Percentiles rank a stretch among this genome's conserved stretches.
phyloP scores from a whole-genome alignment of 2,888 invertebrate genomes.

The Drosophila glabriapex region DNA sequence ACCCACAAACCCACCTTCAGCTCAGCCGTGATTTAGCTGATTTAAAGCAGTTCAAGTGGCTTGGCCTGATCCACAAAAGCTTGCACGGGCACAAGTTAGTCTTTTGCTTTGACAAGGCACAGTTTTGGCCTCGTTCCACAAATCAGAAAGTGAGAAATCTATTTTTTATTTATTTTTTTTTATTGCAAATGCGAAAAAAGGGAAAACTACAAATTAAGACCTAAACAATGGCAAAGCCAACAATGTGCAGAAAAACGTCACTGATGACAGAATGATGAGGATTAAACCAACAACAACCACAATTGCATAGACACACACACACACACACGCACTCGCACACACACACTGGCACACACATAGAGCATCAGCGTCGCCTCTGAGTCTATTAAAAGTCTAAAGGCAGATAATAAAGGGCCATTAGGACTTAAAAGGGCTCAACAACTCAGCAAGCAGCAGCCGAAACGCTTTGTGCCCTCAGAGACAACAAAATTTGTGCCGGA shows the following conservation, averaged over 20 bases:
- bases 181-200: constrained; percentile 49
- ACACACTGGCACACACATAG: constrained; percentile 18
- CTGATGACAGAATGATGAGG: constrained; percentile 85
- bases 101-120: constrained; percentile 13
- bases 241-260: constrained; percentile 81
- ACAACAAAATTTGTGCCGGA: constrained; percentile 49
- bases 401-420: constrained; percentile 85
- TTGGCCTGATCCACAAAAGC: constrained; percentile 13
- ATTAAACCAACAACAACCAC: constrained; percentile 79
- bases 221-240: constrained; percentile 68
- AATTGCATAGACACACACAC: constrained; percentile 46
- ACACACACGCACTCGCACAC: constrained; percentile 22
- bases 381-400: constrained; percentile 85
- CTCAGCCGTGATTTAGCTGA: constrained; percentile 7
- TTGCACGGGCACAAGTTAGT: constrained; percentile 47
- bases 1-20: constrained; percentile 31
- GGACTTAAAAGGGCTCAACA: constrained; percentile 85
- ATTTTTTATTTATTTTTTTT: constrained; percentile 24
- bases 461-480: constrained; percentile 54
- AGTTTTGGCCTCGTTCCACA: constrained; percentile 33
- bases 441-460: constrained; percentile 66
- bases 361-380: constrained; percentile 79
- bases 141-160: constrained; percentile 66
- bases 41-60: constrained; percentile 47
- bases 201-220: constrained; percentile 76